Evolutionary conservation across 2,113 vertebrate genomes (phyloP).

Genomic region (Amphiprion ocellaris): DNA sequence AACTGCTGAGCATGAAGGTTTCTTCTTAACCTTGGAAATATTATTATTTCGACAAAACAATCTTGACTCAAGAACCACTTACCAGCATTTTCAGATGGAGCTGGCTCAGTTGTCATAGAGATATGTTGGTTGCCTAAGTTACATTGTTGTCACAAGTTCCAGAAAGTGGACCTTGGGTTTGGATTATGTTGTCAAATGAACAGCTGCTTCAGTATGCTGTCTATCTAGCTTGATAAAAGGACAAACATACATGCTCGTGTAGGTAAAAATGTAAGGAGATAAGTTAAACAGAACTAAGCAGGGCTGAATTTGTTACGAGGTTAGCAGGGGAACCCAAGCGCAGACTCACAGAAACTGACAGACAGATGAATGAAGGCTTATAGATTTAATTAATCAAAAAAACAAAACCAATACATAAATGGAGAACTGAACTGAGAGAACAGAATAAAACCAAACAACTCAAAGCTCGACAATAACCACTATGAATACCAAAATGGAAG

Average conservation of each 20-base stretch:
- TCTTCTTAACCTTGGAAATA: constrained; percentile 15
- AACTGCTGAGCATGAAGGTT: not conserved
- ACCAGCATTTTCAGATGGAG: not conserved
- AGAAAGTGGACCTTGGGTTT: constrained; percentile 11
- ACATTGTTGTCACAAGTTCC: not conserved
- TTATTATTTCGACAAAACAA: constrained; percentile 10
- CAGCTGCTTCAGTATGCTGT: not conserved
- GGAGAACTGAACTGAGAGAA: no score
- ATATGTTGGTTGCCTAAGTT: not conserved
- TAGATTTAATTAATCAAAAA: no score
- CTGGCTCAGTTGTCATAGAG: not conserved
- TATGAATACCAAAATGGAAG: no score
- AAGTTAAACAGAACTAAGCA: constrained; percentile 7
- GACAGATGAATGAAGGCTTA: no score
- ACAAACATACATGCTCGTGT: not conserved
- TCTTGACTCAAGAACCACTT: not conserved
- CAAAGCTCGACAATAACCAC: no score
- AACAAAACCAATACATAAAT: no score
- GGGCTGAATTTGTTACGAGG: not conserved
- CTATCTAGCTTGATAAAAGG: constrained; percentile 1
- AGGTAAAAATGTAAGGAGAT: not conserved
- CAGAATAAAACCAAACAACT: no score
- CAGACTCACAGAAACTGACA: no score
- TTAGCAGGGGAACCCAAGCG: no score
- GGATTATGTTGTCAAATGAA: not conserved